A percentile compares a stretch with the other conserved stretches of the same genome.
Evolutionary conservation across 2,888 invertebrate species (phyloP).

Genomic region (Invenusta paracnida): DNA sequence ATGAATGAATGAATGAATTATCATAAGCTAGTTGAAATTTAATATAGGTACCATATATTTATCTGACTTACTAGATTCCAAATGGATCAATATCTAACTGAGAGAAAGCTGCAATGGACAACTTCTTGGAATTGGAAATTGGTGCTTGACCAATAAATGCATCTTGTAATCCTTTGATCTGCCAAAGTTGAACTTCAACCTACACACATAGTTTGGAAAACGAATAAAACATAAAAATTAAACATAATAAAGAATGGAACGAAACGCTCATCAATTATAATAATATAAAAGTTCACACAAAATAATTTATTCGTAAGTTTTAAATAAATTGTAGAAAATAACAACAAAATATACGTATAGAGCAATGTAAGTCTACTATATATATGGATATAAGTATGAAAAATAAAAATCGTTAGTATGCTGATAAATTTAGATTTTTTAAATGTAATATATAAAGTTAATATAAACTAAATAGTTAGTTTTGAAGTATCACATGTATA

Average conservation of each 20-base stretch:
- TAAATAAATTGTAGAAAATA: too few species aligned
- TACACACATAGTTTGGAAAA: slow-evolving; percentile 45
- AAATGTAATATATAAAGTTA: slow-evolving; percentile 20
- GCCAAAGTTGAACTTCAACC: slow-evolving; percentile 70
- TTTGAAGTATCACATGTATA: too few species aligned
- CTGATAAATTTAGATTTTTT: too few species aligned
- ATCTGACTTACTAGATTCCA: background rate
- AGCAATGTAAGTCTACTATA: too few species aligned
- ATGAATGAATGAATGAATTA: too few species aligned
- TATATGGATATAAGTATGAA: too few species aligned
- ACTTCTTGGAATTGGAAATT: background rate
- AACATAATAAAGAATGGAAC: background rate
- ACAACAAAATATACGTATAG: too few species aligned
- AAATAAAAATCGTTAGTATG: too few species aligned
- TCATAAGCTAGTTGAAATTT: too few species aligned
- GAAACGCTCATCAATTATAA: background rate
- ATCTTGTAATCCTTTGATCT: slow-evolving; percentile 72
- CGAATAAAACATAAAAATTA: background rate
- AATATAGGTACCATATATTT: too few species aligned
- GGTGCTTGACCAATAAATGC: slow-evolving; percentile 66
- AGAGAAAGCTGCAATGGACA: background rate
- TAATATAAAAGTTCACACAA: background rate
- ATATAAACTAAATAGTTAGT: too few species aligned
- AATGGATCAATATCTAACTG: background rate
- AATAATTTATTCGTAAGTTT: too few species aligned